Evolutionary conservation across 2,797 vertebrate genomes (phyloP), one percentile per base, ranked within the genome.

Genomic region (Vespertilio murinus): DNA sequence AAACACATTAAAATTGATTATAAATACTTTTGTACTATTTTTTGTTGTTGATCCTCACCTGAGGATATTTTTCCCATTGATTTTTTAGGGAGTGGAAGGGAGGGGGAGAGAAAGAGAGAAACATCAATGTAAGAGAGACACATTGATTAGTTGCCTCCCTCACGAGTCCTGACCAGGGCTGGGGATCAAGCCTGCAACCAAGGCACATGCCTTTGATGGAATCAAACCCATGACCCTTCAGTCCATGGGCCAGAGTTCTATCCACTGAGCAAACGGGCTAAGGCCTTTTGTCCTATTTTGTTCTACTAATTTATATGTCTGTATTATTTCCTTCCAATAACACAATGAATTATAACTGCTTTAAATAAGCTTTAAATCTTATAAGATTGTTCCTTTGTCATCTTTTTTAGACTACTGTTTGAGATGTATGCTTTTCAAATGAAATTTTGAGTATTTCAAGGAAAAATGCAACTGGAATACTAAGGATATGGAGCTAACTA

Each of bases 401-500:
- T 84, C 45, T 64, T 93, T 86, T 90, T 40, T 30, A 77, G 73
- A 73, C 82, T 88, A 71, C 7, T 85, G n/a, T 82, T 80, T 69
- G 49, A 89, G 45, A 25, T 65, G 0, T 45, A 65, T 40, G 42
- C 35, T 84, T 92, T 92, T 71, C 52, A 94, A 90, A 75, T 42
- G 13, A 94, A 94, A 86, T 65, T 86, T 30, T 81, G 81, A 95
- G 47, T 65, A 52, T 86, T 94, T 81, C 82, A 92, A 82, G 85
- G 64, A 71, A 92, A 92, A 92, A 77, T 49, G 17, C 22, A 94
- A 77, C 13, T 56, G n/a, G 75, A 81, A 86, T 86, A 75, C 86
- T 89, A 64, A 77, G 38, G 52, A 75, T 81, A 92, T 14, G 54
- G 59, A 85, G 59, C 12, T 89, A 93, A 67, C 0, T 86, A 49